These are phyloP conservation scores for Drosophila ambigua DNA, from an alignment of 1,140 invertebrate species.

Conservation along the genomic window DNA sequence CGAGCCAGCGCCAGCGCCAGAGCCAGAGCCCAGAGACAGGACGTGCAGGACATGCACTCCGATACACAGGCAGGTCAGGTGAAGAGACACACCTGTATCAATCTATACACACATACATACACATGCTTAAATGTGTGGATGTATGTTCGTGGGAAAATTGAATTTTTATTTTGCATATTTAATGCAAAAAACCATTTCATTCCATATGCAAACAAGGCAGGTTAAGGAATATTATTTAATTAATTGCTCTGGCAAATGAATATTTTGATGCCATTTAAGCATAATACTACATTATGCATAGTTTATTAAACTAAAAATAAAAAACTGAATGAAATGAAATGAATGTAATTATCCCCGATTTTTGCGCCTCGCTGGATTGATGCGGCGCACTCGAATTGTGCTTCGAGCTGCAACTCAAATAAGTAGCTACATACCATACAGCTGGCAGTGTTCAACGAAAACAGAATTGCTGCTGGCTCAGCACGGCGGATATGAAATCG, in stretches of 20 bases:
- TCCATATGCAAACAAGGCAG: conserved; percentile 47
- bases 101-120: not conserved
- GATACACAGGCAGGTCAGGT: conserved; percentile 31
- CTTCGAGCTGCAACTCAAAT: conserved; percentile 16
- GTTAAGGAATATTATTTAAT: conserved; percentile 69
- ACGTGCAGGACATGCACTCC: too few relatives aligned
- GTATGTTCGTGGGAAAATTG: conserved; percentile 45
- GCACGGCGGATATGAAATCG: conserved; percentile 46
- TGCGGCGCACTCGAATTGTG: conserved; percentile 43
- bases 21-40: too few relatives aligned
- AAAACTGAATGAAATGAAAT: conserved; percentile 1
- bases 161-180: conserved; percentile 77
- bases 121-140: not conserved
- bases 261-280: conserved; percentile 46
- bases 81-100: conserved; percentile 16
- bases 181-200: conserved; percentile 56
- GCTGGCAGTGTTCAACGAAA: conserved; percentile 24
- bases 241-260: conserved; percentile 58
- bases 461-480: conserved; percentile 56
- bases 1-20: not conserved
- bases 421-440: conserved; percentile 33
- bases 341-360: conserved; percentile 63
- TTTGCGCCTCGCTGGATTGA: conserved; percentile 35
- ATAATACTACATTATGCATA: conserved; percentile 34
- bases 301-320: conserved; percentile 60